Percentiles rank a stretch among this genome's conserved stretches.
Evolutionary conservation across 2,797 vertebrate genomes (phyloP).

Genomic region (Pangasius djambal): DNA sequence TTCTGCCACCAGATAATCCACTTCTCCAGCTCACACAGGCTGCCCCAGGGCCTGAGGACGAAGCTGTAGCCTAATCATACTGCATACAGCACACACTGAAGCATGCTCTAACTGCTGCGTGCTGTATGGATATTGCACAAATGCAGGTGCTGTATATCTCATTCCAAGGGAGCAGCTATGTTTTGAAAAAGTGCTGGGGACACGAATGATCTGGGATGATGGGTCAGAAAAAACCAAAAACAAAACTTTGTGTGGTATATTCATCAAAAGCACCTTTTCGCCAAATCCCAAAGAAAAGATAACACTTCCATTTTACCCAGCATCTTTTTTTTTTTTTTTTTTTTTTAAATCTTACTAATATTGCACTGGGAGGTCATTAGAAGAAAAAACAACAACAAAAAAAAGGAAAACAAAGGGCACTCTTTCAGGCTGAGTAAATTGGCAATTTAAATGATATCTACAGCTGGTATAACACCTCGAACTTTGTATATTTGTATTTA

Average conservation of each 20-base stretch:
- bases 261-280: neutral
- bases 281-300: neutral
- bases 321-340: neutral
- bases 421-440: neutral
- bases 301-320: neutral
- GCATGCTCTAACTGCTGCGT: slow-evolving; percentile 10
- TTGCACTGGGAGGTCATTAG: neutral
- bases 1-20: slow-evolving; percentile 78
- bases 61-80: slow-evolving; percentile 54
- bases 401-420: neutral
- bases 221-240: neutral
- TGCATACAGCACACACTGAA: slow-evolving; percentile 27
- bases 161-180: neutral
- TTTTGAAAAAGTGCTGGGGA: neutral
- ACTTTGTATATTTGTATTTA: neutral
- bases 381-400: neutral
- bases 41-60: slow-evolving; percentile 71
- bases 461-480: neutral
- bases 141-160: slow-evolving; percentile 13
- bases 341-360: neutral
- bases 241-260: neutral
- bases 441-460: neutral
- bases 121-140: slow-evolving; percentile 19
- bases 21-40: slow-evolving; percentile 78
- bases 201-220: neutral